Conservation (phyloP, 1,140 invertebrate genomes). For the Trichonephila clavipes region DNA sequence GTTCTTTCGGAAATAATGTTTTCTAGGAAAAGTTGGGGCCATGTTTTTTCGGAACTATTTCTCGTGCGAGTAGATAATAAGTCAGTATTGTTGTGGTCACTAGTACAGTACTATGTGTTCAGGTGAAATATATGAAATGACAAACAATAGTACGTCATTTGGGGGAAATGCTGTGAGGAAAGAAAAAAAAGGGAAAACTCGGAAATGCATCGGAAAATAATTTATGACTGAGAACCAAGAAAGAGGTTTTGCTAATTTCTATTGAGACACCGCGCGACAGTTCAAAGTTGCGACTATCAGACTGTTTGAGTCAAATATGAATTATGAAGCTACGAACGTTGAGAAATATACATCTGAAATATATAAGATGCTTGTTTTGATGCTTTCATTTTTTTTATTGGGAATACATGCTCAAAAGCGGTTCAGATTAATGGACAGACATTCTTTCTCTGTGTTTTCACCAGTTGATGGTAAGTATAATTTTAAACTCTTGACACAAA, state of each 20-base stretch:
- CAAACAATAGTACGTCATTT: conserved; percentile 11
- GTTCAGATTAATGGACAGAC: not conserved
- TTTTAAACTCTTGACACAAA: not conserved
- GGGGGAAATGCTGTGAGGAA: not conserved
- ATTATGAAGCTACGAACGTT: not conserved
- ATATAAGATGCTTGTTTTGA: not conserved
- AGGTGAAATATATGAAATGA: not conserved
- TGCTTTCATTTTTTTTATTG: not conserved
- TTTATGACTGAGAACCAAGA: not conserved
- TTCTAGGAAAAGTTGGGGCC: not conserved
- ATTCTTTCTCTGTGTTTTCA: not conserved
- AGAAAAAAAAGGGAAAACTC: not conserved
- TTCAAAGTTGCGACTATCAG: not conserved
- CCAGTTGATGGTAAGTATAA: not conserved
- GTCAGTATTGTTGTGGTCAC: conserved; percentile 20
- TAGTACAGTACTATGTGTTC: conserved; percentile 1
- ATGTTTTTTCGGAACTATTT: conserved; percentile 35
- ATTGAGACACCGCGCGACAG: not conserved
- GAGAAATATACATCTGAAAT: not conserved
- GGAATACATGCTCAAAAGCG: not conserved
- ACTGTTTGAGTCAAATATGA: not conserved
- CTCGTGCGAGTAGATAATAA: not conserved
- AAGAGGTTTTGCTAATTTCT: not conserved
- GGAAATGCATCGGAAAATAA: conserved; percentile 2
- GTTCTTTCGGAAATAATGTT: conserved; percentile 59